Conservation (phyloP, 2,888 invertebrate genomes). For the Orthosia gracilis region DNA sequence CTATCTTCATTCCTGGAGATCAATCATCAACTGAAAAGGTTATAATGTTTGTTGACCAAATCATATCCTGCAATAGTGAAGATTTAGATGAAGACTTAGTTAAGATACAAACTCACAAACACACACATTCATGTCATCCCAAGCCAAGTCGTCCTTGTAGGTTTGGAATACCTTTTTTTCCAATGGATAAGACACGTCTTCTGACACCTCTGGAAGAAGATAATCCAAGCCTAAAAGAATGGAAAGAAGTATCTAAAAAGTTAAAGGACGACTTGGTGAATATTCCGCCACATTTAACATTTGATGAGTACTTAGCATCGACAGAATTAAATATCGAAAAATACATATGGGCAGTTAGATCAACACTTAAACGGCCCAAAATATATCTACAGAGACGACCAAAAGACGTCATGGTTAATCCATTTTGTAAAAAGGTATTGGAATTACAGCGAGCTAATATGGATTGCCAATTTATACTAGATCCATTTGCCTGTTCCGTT, state of each 20-base stretch:
- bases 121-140: conserved; percentile 18
- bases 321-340: conserved; percentile 37
- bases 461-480: conserved; percentile 70
- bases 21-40: conserved; percentile 46
- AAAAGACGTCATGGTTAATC: conserved; percentile 53
- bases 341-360: conserved; percentile 57
- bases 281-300: conserved; percentile 37
- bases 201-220: too few relatives aligned
- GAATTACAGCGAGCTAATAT: too few relatives aligned
- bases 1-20: conserved; percentile 35
- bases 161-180: too few relatives aligned
- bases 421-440: too few relatives aligned
- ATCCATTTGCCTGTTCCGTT: conserved; percentile 71
- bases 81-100: too few relatives aligned
- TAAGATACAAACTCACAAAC: too few relatives aligned
- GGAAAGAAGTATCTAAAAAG: conserved; percentile 3
- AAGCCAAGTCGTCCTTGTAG: conserved; percentile 4
- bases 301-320: conserved; percentile 42
- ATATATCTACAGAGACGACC: conserved; percentile 38
- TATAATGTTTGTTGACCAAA: conserved; percentile 52
- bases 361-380: conserved; percentile 52
- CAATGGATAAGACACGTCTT: too few relatives aligned
- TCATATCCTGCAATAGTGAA: conserved; percentile 61
- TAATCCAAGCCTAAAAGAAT: too few relatives aligned
- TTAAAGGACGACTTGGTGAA: conserved; percentile 24